Percentiles rank a stretch among this genome's conserved stretches.
phyloP scores from a whole-genome alignment of 1,140 invertebrate species.

The Schmidtea mediterranea region DNA sequence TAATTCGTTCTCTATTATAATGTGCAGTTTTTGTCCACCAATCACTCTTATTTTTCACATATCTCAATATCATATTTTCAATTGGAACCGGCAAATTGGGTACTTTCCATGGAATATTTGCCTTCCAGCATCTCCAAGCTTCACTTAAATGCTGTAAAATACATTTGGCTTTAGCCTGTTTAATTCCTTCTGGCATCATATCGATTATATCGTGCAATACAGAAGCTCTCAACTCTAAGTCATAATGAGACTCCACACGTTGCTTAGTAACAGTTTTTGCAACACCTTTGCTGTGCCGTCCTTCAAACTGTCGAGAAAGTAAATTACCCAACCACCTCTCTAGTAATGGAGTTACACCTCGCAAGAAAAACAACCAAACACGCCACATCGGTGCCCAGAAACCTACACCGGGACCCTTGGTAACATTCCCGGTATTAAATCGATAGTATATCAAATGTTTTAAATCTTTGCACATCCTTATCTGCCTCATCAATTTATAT shows the following conservation, averaged over 20 bases:
- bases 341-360: slow-evolving; percentile 82
- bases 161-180: slow-evolving; percentile 93
- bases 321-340: slow-evolving; percentile 94
- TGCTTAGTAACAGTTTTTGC: slow-evolving; percentile 99
- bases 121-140: slow-evolving; percentile 98
- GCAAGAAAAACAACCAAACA: slow-evolving; percentile 97
- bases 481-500: slow-evolving; percentile 97
- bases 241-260: slow-evolving; percentile 92
- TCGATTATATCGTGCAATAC: slow-evolving; percentile 99
- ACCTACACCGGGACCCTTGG: slow-evolving; percentile 93
- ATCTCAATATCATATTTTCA: slow-evolving; percentile 97
- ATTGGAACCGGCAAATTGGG: slow-evolving; percentile 92
- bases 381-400: slow-evolving; percentile 97
- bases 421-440: slow-evolving; percentile 69
- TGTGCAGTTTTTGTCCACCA: slow-evolving; percentile 99
- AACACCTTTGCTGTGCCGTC: slow-evolving; percentile 86
- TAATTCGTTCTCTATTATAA: slow-evolving; percentile 72
- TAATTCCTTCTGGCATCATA: slow-evolving; percentile 99
- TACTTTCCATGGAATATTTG: slow-evolving; percentile 99
- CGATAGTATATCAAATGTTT: slow-evolving; percentile 98
- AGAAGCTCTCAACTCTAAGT: slow-evolving; percentile 79
- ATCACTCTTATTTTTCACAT: slow-evolving; percentile 98
- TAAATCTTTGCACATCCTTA: slow-evolving; percentile 96
- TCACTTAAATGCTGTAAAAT: slow-evolving; percentile 94
- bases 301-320: slow-evolving; percentile 88